A percentile compares a stretch with the other conserved stretches of the same genome.
phyloP scores from a whole-genome alignment of 1,140 invertebrate genomes.

The Drosophila ficusphila region DNA sequence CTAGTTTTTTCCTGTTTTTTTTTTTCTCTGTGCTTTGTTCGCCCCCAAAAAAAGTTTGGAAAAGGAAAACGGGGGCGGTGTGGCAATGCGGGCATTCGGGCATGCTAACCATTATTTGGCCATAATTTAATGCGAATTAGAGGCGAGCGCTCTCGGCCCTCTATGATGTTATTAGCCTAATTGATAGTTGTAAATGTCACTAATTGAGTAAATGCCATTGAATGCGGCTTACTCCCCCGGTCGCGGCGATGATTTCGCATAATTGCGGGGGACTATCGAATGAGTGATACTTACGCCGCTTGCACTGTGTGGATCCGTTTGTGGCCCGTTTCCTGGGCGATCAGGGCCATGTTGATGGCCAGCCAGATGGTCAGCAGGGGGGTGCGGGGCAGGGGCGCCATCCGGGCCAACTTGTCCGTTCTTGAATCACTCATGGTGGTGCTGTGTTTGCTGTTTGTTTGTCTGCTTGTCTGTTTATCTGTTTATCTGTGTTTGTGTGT shows the following conservation, averaged over 20 bases:
- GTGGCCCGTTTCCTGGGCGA: constrained; percentile 76
- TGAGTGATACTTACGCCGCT: constrained; percentile 77
- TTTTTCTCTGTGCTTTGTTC: no score
- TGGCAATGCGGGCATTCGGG: neutral
- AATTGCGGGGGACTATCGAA: constrained; percentile 8
- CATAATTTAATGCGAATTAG: constrained; percentile 62
- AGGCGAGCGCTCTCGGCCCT: constrained; percentile 30
- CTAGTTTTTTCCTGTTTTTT: no score
- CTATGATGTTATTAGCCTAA: constrained; percentile 66
- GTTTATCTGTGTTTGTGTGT: constrained; percentile 2
- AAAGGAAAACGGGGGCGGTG: neutral
- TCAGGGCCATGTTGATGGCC: constrained; percentile 79
- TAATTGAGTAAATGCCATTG: constrained; percentile 57
- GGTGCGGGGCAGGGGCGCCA: constrained; percentile 68
- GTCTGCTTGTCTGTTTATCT: no score
- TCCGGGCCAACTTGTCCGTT: constrained; percentile 68
- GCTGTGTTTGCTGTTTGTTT: constrained; percentile 27
- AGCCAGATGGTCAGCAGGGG: constrained; percentile 83
- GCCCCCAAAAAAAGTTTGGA: neutral
- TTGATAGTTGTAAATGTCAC: constrained; percentile 66
- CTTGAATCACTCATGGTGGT: constrained; percentile 82
- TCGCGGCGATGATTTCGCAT: constrained; percentile 20
- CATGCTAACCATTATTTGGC: constrained; percentile 45
- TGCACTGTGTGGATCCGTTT: constrained; percentile 74
- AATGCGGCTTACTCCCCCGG: neutral